Percentiles rank a stretch among this genome's conserved stretches.
phyloP scores from a whole-genome alignment of 2,797 vertebrate genomes.

The Pteropus rufus region DNA sequence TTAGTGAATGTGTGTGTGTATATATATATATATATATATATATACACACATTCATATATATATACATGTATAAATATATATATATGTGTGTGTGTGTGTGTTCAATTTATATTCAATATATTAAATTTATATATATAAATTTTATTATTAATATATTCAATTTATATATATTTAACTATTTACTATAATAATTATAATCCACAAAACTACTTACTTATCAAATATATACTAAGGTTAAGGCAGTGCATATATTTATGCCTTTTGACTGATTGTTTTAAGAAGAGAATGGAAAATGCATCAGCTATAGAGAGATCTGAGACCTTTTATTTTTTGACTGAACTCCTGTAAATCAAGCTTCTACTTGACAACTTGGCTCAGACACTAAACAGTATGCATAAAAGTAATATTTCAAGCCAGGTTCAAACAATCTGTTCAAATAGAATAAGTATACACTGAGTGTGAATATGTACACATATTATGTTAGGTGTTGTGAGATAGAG shows the following conservation, averaged over 20 bases:
- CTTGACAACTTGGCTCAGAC: neutral
- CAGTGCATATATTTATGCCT: neutral
- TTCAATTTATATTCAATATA: too few relatives aligned
- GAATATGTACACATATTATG: neutral
- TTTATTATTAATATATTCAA: neutral
- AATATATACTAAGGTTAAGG: neutral
- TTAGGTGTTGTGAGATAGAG: neutral
- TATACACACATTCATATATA: too few relatives aligned
- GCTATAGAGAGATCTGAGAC: neutral
- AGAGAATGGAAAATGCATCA: neutral
- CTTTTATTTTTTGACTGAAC: constrained; percentile 22
- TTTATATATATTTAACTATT: neutral
- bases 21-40: too few relatives aligned
- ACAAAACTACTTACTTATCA: neutral
- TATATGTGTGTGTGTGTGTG: accelerated
- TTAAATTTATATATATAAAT: neutral
- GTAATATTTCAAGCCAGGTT: neutral
- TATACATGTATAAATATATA: too few relatives aligned
- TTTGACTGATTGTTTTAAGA: constrained; percentile 5
- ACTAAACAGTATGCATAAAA: neutral
- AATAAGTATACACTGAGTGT: neutral
- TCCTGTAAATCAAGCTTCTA: neutral
- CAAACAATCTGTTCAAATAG: neutral
- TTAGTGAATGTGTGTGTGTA: neutral
- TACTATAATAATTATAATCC: neutral